Conservation (phyloP, 1,140 invertebrate genomes). For the Leucophenga varia region DNA sequence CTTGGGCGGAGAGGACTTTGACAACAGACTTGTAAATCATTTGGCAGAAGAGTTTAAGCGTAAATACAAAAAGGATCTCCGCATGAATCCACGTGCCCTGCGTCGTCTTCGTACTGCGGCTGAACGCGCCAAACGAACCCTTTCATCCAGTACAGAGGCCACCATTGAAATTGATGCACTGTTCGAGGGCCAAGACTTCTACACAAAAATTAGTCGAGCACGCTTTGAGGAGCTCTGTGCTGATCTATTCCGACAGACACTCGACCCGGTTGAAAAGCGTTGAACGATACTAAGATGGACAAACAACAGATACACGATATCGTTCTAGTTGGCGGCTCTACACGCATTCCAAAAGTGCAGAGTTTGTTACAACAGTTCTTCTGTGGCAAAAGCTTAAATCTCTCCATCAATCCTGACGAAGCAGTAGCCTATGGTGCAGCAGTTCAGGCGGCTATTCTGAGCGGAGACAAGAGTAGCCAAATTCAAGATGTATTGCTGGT, state of each 20-base stretch:
- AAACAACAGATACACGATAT: constrained; percentile 67
- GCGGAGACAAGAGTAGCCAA: constrained; percentile 59
- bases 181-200: constrained; percentile 77
- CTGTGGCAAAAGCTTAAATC: constrained; percentile 64
- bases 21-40: constrained; percentile 79
- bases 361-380: constrained; percentile 65
- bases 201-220: constrained; percentile 78
- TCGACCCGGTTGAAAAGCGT: constrained; percentile 71
- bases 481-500: constrained; percentile 61
- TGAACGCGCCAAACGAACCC: constrained; percentile 68
- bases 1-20: constrained; percentile 71
- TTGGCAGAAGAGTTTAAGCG: constrained; percentile 75
- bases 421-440: constrained; percentile 71
- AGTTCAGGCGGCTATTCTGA: constrained; percentile 74
- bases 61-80: constrained; percentile 79
- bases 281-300: constrained; percentile 74
- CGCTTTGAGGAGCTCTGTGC: constrained; percentile 83
- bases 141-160: constrained; percentile 67
- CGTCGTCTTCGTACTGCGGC: constrained; percentile 73
- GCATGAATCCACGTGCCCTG: constrained; percentile 71
- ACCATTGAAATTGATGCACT: constrained; percentile 73
- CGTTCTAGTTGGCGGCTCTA: constrained; percentile 66
- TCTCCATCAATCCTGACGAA: constrained; percentile 79
- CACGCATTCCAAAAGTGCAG: constrained; percentile 66
- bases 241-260: constrained; percentile 72